phyloP scores from a whole-genome alignment of 2,888 invertebrate genomes.

The Antheraea yamamai region DNA sequence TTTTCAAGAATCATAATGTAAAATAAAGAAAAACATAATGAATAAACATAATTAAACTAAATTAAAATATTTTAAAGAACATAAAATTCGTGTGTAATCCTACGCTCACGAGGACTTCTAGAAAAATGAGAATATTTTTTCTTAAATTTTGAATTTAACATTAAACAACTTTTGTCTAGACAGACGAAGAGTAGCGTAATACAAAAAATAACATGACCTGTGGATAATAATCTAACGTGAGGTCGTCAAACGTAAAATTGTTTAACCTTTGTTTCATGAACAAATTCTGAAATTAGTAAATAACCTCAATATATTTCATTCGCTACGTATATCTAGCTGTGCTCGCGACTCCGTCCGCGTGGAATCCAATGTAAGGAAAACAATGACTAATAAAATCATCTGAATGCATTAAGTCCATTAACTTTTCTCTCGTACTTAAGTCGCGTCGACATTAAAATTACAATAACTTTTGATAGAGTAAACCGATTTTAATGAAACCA shows the following conservation, averaged over 20 bases:
- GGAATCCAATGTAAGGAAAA: too few relatives aligned
- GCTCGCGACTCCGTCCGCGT: too few relatives aligned
- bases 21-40: not conserved
- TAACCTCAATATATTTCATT: not conserved
- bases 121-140: not conserved
- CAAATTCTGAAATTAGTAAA: not conserved
- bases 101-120: not conserved
- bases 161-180: slow-evolving; percentile 11
- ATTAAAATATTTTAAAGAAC: not conserved
- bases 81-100: not conserved
- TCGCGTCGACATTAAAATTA: too few relatives aligned
- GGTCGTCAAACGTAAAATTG: slow-evolving; percentile 7
- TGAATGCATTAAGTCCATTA: too few relatives aligned
- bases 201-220: slow-evolving; percentile 10
- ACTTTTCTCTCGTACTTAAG: too few relatives aligned
- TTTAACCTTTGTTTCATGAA: slow-evolving; percentile 3
- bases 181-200: not conserved
- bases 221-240: slow-evolving; percentile 12
- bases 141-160: not conserved
- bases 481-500: too few relatives aligned
- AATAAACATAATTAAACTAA: not conserved
- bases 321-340: too few relatives aligned
- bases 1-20: not conserved
- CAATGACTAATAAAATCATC: too few relatives aligned
- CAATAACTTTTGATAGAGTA: too few relatives aligned